A percentile compares a stretch with the other conserved stretches of the same genome.
phyloP scores from a whole-genome alignment of 2,797 vertebrate genomes.

The Sebastes minor region DNA sequence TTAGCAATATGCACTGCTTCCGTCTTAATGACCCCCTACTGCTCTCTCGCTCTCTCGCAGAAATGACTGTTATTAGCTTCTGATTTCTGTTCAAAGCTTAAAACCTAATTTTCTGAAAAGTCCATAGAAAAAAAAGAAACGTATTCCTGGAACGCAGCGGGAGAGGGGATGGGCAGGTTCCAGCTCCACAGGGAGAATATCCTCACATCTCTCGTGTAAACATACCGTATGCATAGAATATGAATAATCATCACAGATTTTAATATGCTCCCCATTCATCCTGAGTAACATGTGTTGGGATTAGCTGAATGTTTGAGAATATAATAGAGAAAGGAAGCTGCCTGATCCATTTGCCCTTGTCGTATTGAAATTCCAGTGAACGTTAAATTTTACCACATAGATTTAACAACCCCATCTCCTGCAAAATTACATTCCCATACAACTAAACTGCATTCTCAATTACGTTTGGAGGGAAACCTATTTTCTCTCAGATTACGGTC shows the following conservation, averaged over 20 bases:
- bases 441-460: too few relatives aligned
- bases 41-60: background rate
- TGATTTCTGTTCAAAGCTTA: conserved; percentile 7
- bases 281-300: background rate
- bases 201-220: conserved; percentile 21
- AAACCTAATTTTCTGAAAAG: background rate
- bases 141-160: background rate
- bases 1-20: background rate
- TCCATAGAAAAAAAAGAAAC: background rate
- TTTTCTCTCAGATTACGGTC: too few relatives aligned
- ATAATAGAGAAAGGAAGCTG: background rate
- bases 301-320: conserved; percentile 4
- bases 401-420: background rate
- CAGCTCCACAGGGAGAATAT: conserved; percentile 10
- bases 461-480: too few relatives aligned
- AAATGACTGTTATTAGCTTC: background rate
- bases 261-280: conserved; percentile 10
- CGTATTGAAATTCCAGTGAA: conserved; percentile 8
- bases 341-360: background rate
- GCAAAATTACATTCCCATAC: too few relatives aligned
- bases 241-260: conserved; percentile 15
- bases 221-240: conserved; percentile 3
- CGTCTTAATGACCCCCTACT: background rate
- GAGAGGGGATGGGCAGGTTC: conserved; percentile 1
- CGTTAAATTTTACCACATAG: background rate